Evolutionary conservation across 2,888 invertebrate genomes (phyloP), one percentile per base, ranked within the genome.

Genomic region (Dyspetes luteomarginatus): DNA sequence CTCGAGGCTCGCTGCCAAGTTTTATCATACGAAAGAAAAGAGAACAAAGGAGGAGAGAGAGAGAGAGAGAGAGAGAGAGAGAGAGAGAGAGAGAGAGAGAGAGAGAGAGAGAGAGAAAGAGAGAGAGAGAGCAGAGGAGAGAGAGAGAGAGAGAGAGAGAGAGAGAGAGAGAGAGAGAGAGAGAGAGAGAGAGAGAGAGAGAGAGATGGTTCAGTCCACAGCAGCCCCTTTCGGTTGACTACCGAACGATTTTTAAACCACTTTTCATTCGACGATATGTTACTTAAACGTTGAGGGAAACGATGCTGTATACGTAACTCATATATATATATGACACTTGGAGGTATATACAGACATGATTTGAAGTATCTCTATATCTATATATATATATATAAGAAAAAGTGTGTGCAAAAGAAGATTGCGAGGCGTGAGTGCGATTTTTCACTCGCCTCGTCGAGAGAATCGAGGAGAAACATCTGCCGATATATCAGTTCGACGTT

Each of bases 251-350:
- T 77, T 81, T 77, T 69, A 60, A 81, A 77, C 77, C 58, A 69
- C 73, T 74, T 55, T 65, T 43, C 62, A 41, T 48, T 19, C 45
- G 55, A 48, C 83, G 84, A 87, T 86, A 85, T 83, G 84, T 85
- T 83, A 85, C 83, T 85, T 84, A 82, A 86, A 83, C 73, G 80
- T 65, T 24, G 64, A 80, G 56, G 41, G 36, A 73, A 81, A 41
- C 36, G 65, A 52, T 67, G 19, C 36, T 36, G 9, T 12, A 36
- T 36, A 36, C 36, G 7, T 36, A n/a, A n/a, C n/a, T n/a, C n/a
- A n/a, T n/a, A n/a, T n/a, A n/a, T n/a, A n/a, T n/a, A n/a, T n/a
- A n/a, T n/a, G n/a, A n/a, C n/a, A n/a, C n/a, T n/a, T n/a, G n/a
- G n/a, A n/a, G n/a, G n/a, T 30, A 30, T 30, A 30, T 30, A 30